phyloP scores from a whole-genome alignment of 2,113 vertebrate species.

The Corvus moneduloides region DNA sequence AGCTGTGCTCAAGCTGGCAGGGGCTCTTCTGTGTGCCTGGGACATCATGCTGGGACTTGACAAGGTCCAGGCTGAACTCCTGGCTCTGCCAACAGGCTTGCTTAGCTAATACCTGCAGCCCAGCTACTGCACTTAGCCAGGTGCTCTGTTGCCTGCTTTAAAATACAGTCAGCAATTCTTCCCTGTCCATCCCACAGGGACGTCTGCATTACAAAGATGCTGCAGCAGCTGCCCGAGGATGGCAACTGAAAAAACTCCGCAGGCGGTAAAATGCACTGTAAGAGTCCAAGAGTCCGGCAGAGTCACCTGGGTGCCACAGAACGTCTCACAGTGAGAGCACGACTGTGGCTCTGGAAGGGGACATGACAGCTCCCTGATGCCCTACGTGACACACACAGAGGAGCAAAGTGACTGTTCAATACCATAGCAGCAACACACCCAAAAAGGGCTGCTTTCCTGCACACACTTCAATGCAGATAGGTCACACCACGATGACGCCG shows the following conservation, averaged over 20 bases:
- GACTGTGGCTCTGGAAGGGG: not conserved
- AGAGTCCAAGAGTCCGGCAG: not conserved
- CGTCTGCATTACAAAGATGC: not conserved
- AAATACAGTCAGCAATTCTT: not conserved
- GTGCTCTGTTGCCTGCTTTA: not conserved
- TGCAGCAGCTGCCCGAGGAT: not conserved
- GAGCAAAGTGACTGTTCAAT: not conserved
- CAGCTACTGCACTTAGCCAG: not conserved
- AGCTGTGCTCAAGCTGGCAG: not conserved
- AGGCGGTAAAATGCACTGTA: not conserved
- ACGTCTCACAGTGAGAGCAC: rapidly evolving
- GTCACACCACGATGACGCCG: not conserved
- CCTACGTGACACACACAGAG: not conserved
- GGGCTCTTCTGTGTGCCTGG: not conserved
- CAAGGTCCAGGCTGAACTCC: not conserved
- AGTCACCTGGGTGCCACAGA: not conserved
- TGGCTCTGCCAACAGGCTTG: not conserved
- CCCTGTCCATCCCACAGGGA: not conserved
- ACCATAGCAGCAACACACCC: not conserved
- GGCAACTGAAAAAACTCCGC: not conserved
- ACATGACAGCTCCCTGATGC: not conserved
- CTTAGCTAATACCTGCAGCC: not conserved
- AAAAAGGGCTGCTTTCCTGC: not conserved
- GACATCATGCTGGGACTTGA: not conserved
- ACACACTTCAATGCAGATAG: not conserved